These are phyloP conservation scores for Chiloscyllium plagiosum DNA, from an alignment of 2,113 vertebrate species.

Conservation along the genomic window DNA sequence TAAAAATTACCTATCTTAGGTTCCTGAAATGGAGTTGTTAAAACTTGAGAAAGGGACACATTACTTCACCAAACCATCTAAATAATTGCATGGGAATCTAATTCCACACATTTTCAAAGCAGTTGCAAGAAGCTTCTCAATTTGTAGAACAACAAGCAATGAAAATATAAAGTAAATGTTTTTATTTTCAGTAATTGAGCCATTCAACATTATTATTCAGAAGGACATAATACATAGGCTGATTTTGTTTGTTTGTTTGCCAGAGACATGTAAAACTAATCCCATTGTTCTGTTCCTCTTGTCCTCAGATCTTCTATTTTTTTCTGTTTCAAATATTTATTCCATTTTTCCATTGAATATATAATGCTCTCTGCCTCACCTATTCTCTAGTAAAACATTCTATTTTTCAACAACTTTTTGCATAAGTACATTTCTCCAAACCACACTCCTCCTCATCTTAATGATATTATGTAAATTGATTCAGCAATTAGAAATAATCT, in stretches of 20 bases:
- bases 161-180: neutral
- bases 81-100: neutral
- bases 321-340: neutral
- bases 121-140: neutral
- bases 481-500: neutral
- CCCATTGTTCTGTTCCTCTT: neutral
- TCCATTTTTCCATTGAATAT: neutral
- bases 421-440: neutral
- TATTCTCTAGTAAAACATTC: neutral
- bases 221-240: neutral
- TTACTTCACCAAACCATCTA: neutral
- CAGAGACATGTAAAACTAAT: neutral
- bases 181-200: neutral
- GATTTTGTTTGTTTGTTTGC: neutral
- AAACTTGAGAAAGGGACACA: neutral
- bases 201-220: neutral
- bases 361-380: neutral
- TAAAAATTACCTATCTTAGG: neutral
- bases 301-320: neutral
- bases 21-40: neutral
- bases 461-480: neutral
- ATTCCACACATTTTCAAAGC: neutral
- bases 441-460: neutral
- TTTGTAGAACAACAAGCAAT: neutral
- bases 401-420: neutral